These are phyloP conservation scores for Puffinus mauretanicus DNA, from an alignment of 2,113 vertebrate genomes.

Conservation along the genomic window DNA sequence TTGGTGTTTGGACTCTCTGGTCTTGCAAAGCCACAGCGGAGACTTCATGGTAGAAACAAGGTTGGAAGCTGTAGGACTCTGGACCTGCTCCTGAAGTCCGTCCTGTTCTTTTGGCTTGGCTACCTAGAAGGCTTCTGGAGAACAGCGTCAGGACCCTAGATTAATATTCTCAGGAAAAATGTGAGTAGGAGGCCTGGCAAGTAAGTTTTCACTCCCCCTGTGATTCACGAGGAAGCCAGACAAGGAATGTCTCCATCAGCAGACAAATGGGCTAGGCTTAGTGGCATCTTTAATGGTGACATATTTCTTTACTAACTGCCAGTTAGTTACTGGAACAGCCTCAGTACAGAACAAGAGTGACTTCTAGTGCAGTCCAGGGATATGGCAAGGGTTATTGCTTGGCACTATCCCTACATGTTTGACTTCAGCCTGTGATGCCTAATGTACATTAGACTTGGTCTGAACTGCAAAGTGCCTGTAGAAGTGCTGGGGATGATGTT, in stretches of 20 bases:
- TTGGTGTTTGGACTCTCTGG: background rate
- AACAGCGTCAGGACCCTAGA: background rate
- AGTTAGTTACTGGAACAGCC: background rate
- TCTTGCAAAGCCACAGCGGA: background rate
- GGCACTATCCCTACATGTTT: background rate
- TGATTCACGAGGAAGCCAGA: background rate
- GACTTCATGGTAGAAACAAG: background rate
- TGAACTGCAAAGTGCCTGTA: background rate
- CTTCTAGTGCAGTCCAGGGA: constrained; percentile 24
- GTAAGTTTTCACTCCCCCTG: background rate
- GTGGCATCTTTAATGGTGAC: background rate
- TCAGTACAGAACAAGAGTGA: background rate
- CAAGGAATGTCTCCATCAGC: constrained; percentile 10
- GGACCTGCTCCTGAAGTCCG: background rate
- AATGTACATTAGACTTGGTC: background rate
- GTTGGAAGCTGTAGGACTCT: background rate
- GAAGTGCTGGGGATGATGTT: background rate
- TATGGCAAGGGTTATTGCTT: background rate
- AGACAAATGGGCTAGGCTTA: background rate
- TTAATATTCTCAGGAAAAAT: background rate
- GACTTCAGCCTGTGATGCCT: background rate
- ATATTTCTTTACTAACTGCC: background rate
- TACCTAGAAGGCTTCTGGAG: background rate
- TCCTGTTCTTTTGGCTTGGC: background rate
- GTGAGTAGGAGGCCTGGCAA: constrained; percentile 27